Percentiles rank a stretch among this genome's conserved stretches.
These are phyloP conservation scores for Macaria notata DNA, from an alignment of 2,888 invertebrate species.

Conservation along the genomic window DNA sequence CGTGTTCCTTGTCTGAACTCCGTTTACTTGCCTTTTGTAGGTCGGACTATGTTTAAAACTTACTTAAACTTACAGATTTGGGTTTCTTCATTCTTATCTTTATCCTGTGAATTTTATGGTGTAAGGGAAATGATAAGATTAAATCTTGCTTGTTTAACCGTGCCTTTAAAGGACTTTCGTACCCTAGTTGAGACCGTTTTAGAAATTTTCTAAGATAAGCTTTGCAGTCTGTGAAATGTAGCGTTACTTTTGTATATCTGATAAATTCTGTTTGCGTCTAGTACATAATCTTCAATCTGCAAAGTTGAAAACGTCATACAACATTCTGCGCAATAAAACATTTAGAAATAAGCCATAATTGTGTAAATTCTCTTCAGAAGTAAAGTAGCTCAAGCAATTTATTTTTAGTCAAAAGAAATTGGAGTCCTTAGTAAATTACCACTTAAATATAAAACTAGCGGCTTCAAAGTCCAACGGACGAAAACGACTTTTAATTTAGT, in stretches of 20 bases:
- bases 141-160: constrained; percentile 16
- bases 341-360: background rate
- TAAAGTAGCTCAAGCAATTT: constrained; percentile 1
- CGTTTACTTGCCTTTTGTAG: constrained; percentile 26
- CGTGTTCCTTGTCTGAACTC: constrained; percentile 26
- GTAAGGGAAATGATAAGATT: constrained; percentile 26
- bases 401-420: constrained; percentile 9
- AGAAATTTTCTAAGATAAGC: constrained; percentile 14
- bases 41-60: constrained; percentile 35
- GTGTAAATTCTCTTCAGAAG: background rate
- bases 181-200: constrained; percentile 13
- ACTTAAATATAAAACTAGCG: constrained; percentile 20
- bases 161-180: constrained; percentile 19
- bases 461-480: constrained; percentile 11
- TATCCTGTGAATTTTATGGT: constrained; percentile 26
- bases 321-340: too few relatives aligned
- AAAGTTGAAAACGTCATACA: too few relatives aligned
- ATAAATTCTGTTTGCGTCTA: background rate
- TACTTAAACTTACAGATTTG: constrained; percentile 21
- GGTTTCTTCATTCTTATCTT: constrained; percentile 20
- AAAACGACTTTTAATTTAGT: constrained; percentile 30
- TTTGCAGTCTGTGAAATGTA: constrained; percentile 7
- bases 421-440: constrained; percentile 11
- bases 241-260: constrained; percentile 10
- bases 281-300: background rate